phyloP scores from a whole-genome alignment of 2,113 vertebrate species.

The Pygoscelis adeliae region DNA sequence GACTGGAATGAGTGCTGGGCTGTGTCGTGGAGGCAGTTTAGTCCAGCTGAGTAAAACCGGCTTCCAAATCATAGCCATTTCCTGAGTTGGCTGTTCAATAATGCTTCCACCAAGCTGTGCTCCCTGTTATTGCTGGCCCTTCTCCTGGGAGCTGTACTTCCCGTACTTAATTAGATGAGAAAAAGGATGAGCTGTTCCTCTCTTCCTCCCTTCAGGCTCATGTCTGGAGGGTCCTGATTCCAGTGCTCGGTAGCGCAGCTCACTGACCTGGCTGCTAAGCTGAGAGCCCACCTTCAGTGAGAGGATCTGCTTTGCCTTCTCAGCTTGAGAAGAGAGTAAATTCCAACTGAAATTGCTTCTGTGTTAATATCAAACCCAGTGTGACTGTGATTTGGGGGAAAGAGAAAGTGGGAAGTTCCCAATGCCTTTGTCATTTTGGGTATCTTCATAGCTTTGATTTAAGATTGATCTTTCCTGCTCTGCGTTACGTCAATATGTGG shows the following conservation, averaged over 20 bases:
- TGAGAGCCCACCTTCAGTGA: background rate
- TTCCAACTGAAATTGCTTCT: background rate
- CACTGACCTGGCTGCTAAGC: background rate
- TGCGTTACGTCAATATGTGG: background rate
- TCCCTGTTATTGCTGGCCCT: conserved; percentile 44
- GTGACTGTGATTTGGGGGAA: background rate
- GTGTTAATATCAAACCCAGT: background rate
- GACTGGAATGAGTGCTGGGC: background rate
- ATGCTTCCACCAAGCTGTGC: conserved; percentile 45
- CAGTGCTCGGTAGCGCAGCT: background rate
- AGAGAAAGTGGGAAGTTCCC: background rate
- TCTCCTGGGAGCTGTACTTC: conserved; percentile 18
- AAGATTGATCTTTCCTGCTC: background rate
- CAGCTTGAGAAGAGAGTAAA: background rate
- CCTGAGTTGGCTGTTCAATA: conserved; percentile 18
- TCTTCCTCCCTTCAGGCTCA: background rate
- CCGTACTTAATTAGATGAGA: conserved; percentile 7
- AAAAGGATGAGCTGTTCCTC: background rate
- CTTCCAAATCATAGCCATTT: background rate
- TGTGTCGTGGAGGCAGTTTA: background rate
- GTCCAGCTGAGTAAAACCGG: background rate
- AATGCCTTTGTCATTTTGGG: background rate
- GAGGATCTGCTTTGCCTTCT: background rate
- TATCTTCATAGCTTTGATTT: background rate
- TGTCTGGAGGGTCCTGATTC: background rate